phyloP scores from a whole-genome alignment of 2,797 vertebrate species.

The Chelon labrosus region DNA sequence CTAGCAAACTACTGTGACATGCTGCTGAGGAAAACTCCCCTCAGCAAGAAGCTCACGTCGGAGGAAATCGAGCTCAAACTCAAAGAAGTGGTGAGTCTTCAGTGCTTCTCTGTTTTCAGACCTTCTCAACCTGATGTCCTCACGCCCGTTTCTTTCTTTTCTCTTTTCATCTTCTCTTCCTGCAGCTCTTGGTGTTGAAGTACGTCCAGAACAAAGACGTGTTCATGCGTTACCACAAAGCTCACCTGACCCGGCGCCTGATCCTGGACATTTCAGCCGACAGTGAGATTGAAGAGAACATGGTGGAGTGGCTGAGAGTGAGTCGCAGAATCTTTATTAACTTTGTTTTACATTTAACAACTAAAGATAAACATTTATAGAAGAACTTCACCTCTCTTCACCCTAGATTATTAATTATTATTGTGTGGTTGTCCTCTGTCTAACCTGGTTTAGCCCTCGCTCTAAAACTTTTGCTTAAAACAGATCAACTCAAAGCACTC shows the following conservation, averaged over 20 bases:
- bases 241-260: slow-evolving; percentile 95
- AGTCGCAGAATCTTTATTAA: slow-evolving; percentile 15
- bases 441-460: too few relatives aligned
- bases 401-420: too few relatives aligned
- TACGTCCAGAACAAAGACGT: slow-evolving; percentile 99
- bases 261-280: slow-evolving; percentile 98
- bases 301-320: slow-evolving; percentile 99
- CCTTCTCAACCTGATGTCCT: neutral
- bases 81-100: slow-evolving; percentile 93
- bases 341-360: too few relatives aligned
- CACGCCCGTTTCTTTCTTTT: neutral
- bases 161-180: neutral
- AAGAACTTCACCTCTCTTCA: too few relatives aligned
- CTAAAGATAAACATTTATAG: too few relatives aligned
- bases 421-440: too few relatives aligned
- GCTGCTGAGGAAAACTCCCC: slow-evolving; percentile 96
- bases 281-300: slow-evolving; percentile 98
- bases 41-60: slow-evolving; percentile 98
- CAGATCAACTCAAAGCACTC: too few relatives aligned
- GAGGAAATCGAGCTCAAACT: slow-evolving; percentile 98
- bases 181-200: slow-evolving; percentile 82
- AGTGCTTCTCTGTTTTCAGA: neutral
- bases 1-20: slow-evolving; percentile 99
- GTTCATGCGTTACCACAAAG: slow-evolving; percentile 99
- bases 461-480: too few relatives aligned